phyloP scores from a whole-genome alignment of 2,797 vertebrate species.

The Taeniopygia guttata region DNA sequence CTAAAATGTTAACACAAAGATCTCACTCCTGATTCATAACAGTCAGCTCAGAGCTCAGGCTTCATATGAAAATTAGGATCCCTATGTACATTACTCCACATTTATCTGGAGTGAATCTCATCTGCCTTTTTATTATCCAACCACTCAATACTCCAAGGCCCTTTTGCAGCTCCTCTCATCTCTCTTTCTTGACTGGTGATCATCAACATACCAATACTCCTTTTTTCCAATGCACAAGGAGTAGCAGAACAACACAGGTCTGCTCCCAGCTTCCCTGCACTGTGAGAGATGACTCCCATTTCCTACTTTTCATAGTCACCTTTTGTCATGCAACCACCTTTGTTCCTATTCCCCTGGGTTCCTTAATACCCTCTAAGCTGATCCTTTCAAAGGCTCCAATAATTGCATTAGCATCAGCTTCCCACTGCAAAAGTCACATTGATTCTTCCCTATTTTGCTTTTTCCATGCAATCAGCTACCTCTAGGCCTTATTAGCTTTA shows the following conservation, averaged over 20 bases:
- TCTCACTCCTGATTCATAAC: background rate
- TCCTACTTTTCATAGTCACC: background rate
- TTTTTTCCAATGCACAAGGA: background rate
- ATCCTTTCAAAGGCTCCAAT: background rate
- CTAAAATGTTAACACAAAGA: slow-evolving; percentile 3
- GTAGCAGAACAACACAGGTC: background rate
- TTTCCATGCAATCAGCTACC: background rate
- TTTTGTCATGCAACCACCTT: background rate
- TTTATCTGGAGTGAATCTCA: background rate
- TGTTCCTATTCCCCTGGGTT: background rate
- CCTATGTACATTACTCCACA: background rate
- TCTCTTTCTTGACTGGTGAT: background rate
- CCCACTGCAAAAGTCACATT: background rate
- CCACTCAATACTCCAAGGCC: background rate
- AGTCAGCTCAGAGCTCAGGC: background rate
- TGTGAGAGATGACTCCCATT: background rate
- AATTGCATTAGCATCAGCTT: background rate
- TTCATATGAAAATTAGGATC: slow-evolving; percentile 27
- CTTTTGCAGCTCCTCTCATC: background rate
- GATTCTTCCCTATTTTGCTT: background rate
- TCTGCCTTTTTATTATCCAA: background rate
- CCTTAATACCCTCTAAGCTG: no score
- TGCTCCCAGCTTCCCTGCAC: background rate
- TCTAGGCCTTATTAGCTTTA: background rate
- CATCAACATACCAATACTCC: background rate